Percentiles rank a stretch among this genome's conserved stretches.
These are phyloP conservation scores for Rutilus rutilus DNA, from an alignment of 2,113 vertebrate species.

Conservation along the genomic window DNA sequence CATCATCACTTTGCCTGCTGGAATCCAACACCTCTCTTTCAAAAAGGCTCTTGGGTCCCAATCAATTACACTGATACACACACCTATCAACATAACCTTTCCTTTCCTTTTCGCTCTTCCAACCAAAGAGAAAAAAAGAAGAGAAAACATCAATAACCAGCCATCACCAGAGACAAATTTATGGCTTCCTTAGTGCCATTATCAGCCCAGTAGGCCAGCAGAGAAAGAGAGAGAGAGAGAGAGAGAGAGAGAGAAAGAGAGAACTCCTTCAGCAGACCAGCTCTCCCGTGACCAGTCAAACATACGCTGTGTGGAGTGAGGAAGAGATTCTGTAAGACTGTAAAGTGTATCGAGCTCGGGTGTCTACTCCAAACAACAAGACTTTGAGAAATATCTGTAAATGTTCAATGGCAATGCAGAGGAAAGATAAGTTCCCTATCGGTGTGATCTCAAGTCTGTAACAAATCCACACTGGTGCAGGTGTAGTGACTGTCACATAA, in stretches of 20 bases:
- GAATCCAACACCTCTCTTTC: constrained; percentile 47
- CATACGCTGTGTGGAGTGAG: constrained; percentile 51
- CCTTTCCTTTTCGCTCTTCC: constrained; percentile 29
- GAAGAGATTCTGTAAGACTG: background rate
- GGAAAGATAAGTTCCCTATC: constrained; percentile 29
- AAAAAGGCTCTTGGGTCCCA: constrained; percentile 45
- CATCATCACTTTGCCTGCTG: constrained; percentile 44
- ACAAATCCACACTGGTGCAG: background rate
- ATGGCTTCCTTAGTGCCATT: constrained; percentile 80
- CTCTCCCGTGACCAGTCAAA: constrained; percentile 72
- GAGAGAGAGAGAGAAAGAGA: constrained; percentile 56
- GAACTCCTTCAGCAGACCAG: constrained; percentile 72
- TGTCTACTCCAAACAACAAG: background rate
- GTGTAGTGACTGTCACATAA: constrained; percentile 32
- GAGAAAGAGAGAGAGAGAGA: constrained; percentile 62
- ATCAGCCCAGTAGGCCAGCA: constrained; percentile 70
- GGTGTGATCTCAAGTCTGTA: constrained; percentile 6
- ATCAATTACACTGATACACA: constrained; percentile 51
- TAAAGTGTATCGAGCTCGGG: background rate
- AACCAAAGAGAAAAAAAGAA: constrained; percentile 28
- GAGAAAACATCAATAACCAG: constrained; percentile 62
- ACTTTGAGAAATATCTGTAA: constrained; percentile 14
- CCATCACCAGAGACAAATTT: constrained; percentile 78
- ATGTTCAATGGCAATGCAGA: constrained; percentile 8
- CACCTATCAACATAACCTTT: constrained; percentile 34